Conservation (phyloP, 2,888 invertebrate species). For the Harpagoxenus sublaevis region DNA sequence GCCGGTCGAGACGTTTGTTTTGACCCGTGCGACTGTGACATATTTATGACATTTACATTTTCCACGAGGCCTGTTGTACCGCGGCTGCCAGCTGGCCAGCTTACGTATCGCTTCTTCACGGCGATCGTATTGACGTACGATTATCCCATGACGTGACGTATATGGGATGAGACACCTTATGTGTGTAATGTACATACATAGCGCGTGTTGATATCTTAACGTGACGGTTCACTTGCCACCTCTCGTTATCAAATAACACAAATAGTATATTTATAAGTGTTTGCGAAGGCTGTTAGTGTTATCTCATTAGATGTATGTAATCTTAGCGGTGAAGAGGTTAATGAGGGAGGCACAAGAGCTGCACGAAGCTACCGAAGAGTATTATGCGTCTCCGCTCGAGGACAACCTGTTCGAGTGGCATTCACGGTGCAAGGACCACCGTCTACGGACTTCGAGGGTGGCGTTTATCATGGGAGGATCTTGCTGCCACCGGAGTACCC, state of each 20-base stretch:
- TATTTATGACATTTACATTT: background rate
- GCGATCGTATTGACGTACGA: no score
- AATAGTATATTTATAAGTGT: background rate
- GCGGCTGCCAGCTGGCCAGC: background rate
- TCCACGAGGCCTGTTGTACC: background rate
- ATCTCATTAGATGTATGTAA: background rate
- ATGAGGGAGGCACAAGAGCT: constrained; percentile 97
- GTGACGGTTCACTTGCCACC: background rate
- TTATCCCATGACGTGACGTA: background rate
- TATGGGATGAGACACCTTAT: background rate
- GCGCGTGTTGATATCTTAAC: background rate
- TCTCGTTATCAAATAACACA: no score
- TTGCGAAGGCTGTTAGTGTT: background rate
- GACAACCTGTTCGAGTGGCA: constrained; percentile 99
- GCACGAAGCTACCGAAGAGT: constrained; percentile 95
- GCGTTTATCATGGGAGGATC: constrained; percentile 97
- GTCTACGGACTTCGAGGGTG: constrained; percentile 95
- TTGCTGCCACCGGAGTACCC: constrained; percentile 97
- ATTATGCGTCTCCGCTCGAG: constrained; percentile 95
- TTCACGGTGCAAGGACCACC: constrained; percentile 96
- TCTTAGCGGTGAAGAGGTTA: constrained; percentile 94
- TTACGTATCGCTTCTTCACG: background rate
- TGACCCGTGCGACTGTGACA: background rate
- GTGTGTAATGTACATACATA: background rate
- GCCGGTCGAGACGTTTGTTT: constrained; percentile 25